A percentile compares a stretch with the other conserved stretches of the same genome.
These are phyloP conservation scores for Dasysyrphus tricinctus DNA, from an alignment of 2,888 invertebrate species.

Conservation along the genomic window DNA sequence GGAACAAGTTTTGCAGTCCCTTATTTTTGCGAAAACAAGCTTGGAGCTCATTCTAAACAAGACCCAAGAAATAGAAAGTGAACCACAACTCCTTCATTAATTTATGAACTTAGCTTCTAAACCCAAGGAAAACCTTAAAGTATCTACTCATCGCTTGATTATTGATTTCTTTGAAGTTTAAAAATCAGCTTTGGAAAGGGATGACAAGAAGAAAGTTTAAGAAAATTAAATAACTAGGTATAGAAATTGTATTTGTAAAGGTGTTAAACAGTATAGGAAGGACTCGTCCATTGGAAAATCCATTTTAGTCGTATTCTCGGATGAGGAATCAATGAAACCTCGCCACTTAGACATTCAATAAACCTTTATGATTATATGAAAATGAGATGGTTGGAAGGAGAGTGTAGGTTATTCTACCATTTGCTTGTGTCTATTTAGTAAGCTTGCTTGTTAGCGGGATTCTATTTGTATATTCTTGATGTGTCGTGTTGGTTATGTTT, in stretches of 20 bases:
- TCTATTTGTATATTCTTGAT: slow-evolving; percentile 55
- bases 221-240: neutral
- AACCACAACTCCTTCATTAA: too few relatives aligned
- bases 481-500: slow-evolving; percentile 55
- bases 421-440: neutral
- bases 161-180: neutral
- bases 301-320: neutral
- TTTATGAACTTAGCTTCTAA: too few relatives aligned
- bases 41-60: too few relatives aligned
- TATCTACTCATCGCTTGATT: neutral
- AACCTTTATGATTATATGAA: neutral
- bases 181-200: neutral
- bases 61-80: too few relatives aligned
- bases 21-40: too few relatives aligned
- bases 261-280: neutral
- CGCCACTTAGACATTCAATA: neutral
- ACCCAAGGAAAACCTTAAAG: too few relatives aligned
- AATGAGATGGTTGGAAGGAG: neutral
- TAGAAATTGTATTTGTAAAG: neutral
- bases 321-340: neutral
- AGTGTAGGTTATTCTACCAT: neutral
- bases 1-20: too few relatives aligned
- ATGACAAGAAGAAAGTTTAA: neutral
- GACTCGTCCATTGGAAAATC: neutral
- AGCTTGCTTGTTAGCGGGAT: neutral